Conservation (phyloP, 1,140 invertebrate species). For the Brachionus manjavacas region DNA sequence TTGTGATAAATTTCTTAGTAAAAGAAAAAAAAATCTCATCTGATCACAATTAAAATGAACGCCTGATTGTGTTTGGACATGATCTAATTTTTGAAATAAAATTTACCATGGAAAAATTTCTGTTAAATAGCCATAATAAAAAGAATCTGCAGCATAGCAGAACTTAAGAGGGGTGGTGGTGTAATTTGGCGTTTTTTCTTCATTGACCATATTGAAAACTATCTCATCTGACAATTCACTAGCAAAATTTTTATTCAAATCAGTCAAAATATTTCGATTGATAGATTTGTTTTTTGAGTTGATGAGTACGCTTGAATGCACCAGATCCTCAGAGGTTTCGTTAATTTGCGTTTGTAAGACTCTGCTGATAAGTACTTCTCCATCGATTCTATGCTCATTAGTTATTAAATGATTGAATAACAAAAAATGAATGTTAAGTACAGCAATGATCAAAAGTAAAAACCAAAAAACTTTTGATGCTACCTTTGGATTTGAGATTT, state of each 20-base stretch:
- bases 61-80: too few species aligned
- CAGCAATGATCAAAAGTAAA: not conserved
- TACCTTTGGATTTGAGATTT: constrained; percentile 13
- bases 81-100: not conserved
- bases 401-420: constrained; percentile 20
- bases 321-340: not conserved
- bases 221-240: not conserved
- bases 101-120: constrained; percentile 15
- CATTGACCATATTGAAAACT: not conserved
- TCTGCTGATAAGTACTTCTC: not conserved
- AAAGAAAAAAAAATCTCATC: too few species aligned
- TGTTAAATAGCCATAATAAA: constrained; percentile 14
- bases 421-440: constrained; percentile 19
- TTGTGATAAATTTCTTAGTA: too few species aligned
- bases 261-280: not conserved
- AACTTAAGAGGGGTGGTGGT: not conserved
- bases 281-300: not conserved
- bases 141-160: not conserved
- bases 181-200: not conserved
- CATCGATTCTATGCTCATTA: not conserved
- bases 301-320: not conserved
- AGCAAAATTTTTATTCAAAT: not conserved
- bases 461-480: constrained; percentile 2
- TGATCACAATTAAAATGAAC: too few species aligned
- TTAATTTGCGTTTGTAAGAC: not conserved